These are phyloP conservation scores for Riptortus pedestris DNA, from an alignment of 1,140 invertebrate species.

Conservation along the genomic window DNA sequence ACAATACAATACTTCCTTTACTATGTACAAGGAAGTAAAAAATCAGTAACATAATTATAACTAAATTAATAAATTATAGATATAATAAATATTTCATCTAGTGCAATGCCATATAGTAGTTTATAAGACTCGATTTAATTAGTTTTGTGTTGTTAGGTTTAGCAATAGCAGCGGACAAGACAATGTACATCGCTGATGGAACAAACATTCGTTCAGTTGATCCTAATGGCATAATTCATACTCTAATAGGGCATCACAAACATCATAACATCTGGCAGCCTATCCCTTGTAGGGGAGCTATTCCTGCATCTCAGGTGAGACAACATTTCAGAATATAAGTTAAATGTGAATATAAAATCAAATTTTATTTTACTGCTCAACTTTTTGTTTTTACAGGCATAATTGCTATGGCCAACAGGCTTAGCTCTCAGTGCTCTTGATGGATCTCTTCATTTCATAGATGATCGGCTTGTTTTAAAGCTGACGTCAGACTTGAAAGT, in stretches of 20 bases:
- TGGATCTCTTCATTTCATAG: conserved; percentile 86
- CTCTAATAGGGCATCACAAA: conserved; percentile 82
- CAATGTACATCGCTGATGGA: conserved; percentile 89
- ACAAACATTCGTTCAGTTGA: conserved; percentile 87
- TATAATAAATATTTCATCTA: too few relatives aligned
- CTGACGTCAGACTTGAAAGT: conserved; percentile 83
- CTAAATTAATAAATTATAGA: too few relatives aligned
- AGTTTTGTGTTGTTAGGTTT: conserved; percentile 48
- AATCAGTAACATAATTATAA: too few relatives aligned
- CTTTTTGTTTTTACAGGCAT: conserved; percentile 48
- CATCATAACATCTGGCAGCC: conserved; percentile 86
- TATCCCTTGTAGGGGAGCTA: conserved; percentile 69
- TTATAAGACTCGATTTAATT: too few relatives aligned
- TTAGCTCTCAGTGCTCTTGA: conserved; percentile 86
- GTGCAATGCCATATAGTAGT: too few relatives aligned
- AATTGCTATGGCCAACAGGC: conserved; percentile 91
- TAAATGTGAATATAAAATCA: not conserved
- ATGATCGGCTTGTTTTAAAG: conserved; percentile 85
- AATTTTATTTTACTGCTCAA: not conserved
- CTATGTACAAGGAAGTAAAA: too few relatives aligned
- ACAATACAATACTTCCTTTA: too few relatives aligned
- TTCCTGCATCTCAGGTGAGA: conserved; percentile 53
- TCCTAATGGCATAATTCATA: conserved; percentile 83
- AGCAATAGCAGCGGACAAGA: conserved; percentile 78
- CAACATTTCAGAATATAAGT: not conserved